These are phyloP conservation scores for Leucosticte australis DNA, from an alignment of 2,113 vertebrate genomes.

Conservation along the genomic window DNA sequence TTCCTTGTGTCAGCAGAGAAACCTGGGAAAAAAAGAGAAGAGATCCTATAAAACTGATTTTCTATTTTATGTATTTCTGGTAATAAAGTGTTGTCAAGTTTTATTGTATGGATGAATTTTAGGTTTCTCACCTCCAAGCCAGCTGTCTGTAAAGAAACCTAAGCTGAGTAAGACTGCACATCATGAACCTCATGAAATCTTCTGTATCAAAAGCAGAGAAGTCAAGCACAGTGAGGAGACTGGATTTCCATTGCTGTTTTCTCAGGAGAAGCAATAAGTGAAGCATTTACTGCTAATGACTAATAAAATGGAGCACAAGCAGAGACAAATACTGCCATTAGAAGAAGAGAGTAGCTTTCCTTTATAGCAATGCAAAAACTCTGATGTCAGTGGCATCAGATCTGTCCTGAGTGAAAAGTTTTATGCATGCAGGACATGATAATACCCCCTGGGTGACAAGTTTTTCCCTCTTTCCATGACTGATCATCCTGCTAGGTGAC, in stretches of 20 bases:
- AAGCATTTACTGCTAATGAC: neutral
- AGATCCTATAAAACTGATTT: neutral
- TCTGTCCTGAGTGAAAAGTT: neutral
- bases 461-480: neutral
- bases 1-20: neutral
- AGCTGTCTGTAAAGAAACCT: neutral
- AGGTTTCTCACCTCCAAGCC: neutral
- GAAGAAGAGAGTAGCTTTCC: neutral
- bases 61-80: neutral
- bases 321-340: neutral
- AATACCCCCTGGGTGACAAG: neutral
- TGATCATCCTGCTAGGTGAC: neutral
- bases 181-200: neutral
- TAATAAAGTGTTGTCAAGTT: neutral
- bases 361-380: neutral
- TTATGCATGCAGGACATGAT: neutral
- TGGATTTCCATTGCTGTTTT: neutral
- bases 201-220: neutral
- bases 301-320: neutral
- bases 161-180: neutral
- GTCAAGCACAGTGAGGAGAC: neutral
- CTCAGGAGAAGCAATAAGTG: neutral
- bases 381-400: neutral
- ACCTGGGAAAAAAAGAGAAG: neutral
- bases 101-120: neutral